Evolutionary conservation across 2,113 vertebrate genomes (phyloP).

Genomic region (Pedetes capensis): DNA sequence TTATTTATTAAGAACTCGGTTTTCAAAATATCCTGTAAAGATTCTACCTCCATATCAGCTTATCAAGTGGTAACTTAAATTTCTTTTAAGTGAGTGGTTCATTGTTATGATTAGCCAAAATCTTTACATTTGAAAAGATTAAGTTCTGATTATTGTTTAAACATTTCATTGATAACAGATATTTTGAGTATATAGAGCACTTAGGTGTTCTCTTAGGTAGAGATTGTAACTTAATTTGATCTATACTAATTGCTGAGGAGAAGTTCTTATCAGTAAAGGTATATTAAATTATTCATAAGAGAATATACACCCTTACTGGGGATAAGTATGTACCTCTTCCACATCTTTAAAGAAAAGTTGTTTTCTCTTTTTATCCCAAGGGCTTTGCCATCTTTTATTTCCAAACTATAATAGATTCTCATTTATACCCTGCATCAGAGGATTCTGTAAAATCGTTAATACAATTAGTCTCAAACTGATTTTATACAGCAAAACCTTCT

Average conservation of each 20-base stretch:
- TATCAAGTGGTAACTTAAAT: neutral
- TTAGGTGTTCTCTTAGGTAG: neutral
- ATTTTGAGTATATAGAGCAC: neutral
- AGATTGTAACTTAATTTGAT: neutral
- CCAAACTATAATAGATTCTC: neutral
- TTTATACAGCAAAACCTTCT: neutral
- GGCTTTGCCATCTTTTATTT: neutral
- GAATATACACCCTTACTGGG: neutral
- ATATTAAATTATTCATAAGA: neutral
- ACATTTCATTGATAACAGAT: neutral
- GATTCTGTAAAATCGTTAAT: neutral
- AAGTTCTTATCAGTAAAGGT: neutral
- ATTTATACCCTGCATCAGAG: neutral
- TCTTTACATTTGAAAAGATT: neutral
- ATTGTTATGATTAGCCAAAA: neutral
- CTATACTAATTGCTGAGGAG: neutral
- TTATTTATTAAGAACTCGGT: neutral
- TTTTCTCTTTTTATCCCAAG: neutral
- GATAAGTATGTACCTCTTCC: neutral
- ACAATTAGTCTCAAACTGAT: neutral
- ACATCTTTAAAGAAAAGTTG: neutral
- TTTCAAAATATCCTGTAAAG: neutral
- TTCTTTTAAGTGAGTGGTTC: neutral
- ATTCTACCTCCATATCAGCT: neutral
- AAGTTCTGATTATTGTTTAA: neutral